A percentile compares a stretch with the other conserved stretches of the same genome.
These are phyloP conservation scores for Fringilla coelebs DNA, from an alignment of 2,797 vertebrate species.

Conservation along the genomic window DNA sequence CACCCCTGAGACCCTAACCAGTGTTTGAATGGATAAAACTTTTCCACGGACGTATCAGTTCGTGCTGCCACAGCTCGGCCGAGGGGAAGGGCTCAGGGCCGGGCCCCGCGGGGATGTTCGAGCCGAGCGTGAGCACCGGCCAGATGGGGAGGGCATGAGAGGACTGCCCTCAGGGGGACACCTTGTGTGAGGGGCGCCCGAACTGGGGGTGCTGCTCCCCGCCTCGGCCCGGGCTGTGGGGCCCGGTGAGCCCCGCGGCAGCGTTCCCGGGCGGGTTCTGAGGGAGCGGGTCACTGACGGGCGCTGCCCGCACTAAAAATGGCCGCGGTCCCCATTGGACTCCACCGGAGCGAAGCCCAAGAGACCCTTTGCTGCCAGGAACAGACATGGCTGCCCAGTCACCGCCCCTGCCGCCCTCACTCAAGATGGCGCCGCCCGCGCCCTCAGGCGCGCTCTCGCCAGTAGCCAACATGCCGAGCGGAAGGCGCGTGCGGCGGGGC, in stretches of 20 bases:
- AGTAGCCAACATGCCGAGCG: background rate
- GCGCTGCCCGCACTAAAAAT: background rate
- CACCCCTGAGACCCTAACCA: no score
- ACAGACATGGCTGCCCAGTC: background rate
- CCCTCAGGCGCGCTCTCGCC: background rate
- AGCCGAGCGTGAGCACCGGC: background rate
- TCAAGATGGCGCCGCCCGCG: background rate
- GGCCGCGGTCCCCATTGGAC: accelerated
- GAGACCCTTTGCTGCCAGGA: background rate
- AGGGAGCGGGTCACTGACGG: accelerated
- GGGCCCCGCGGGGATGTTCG: accelerated
- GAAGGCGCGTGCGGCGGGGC: background rate
- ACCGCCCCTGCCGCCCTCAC: background rate
- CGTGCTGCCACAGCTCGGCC: background rate
- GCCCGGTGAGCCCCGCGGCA: background rate
- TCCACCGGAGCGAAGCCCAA: background rate
- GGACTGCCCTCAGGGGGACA: background rate
- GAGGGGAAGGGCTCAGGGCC: background rate
- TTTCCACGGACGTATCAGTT: accelerated
- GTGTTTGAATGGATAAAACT: background rate
- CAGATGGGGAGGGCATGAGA: background rate
- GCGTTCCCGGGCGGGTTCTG: no score
- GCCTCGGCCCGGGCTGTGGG: no score
- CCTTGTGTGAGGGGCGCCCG: background rate
- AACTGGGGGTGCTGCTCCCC: background rate